phyloP scores from a whole-genome alignment of 2,888 invertebrate genomes.

The Melinopterus prodromus region DNA sequence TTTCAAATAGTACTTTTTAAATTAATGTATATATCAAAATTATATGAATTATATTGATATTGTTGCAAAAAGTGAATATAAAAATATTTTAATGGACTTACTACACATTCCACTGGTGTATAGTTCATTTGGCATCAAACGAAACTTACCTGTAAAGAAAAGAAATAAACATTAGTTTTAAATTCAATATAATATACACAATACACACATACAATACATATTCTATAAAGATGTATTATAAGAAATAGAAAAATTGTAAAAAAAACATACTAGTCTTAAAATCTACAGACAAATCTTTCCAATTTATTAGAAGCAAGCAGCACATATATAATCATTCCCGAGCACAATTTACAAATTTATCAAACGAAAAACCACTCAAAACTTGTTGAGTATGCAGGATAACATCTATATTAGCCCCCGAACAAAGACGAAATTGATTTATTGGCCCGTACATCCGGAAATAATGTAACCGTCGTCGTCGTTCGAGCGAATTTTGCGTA shows the following conservation, averaged over 20 bases:
- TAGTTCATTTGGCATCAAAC: neutral
- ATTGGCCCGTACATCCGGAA: slow-evolving; percentile 5
- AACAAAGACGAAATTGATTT: slow-evolving; percentile 18
- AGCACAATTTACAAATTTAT: neutral
- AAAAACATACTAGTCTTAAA: too few relatives aligned
- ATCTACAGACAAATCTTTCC: too few relatives aligned
- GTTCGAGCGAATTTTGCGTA: neutral
- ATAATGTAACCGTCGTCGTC: slow-evolving; percentile 19
- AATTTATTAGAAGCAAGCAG: neutral
- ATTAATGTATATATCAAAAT: too few relatives aligned
- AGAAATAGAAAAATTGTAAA: neutral
- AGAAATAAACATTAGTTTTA: neutral
- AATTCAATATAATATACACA: too few relatives aligned
- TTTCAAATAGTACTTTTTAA: too few relatives aligned
- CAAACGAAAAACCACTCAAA: neutral
- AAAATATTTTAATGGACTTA: neutral
- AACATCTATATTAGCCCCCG: neutral
- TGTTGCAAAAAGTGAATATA: neutral
- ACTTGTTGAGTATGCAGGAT: neutral
- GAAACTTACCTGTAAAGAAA: neutral
- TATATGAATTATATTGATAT: too few relatives aligned
- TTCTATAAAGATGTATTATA: neutral
- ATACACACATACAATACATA: neutral
- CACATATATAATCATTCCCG: neutral
- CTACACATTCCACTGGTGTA: neutral